Evolutionary conservation across 2,113 vertebrate species (phyloP), one percentile per base, ranked within the genome.

Genomic region (Toxotes chatareus): DNA sequence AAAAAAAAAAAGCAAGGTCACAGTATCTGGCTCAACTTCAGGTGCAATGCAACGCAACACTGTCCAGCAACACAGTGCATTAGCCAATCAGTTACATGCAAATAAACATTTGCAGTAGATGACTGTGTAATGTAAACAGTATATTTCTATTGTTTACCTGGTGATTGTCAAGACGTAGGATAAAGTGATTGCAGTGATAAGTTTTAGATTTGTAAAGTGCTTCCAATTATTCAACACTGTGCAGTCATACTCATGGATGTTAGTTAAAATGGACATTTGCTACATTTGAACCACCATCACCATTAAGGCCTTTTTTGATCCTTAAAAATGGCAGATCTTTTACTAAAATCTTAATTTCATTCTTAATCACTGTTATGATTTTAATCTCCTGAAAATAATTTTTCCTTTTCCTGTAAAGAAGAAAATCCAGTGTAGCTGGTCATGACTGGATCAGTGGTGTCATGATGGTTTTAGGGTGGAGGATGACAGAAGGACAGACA

Each of bases 401-500:
- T 27, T 27, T 19, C 36, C 36, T 40, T 14, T 16, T 12, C 44
- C 44, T 14, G 44, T 3, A 53, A 34, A 71, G 55, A 44, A 59
- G 42, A 17, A 49, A 77, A 66, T 47, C 38, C 7, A 32, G 0
- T 40, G 27, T 66, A 36, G 9, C 49, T 38, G 38, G 21, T 75
- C 13, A 32, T 59, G 59, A 44, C 21, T 55, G 21, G 27, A 79
- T 68, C 49, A 53, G 19, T 68, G 14, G 8, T 79, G 62, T 34
- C 17, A 40, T 38, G 42, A 23, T 59, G 49, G 59, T 44, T 42
- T 34, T 32, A 62, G 11, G 32, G 2, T 44, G 62, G 68, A 66
- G 23, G 6, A 1, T 46, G 61, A 36, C 59, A 64, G 70, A 66
- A 11, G 55, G 61, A 19, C 56, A 63, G 73, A 68, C 70, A 62